Evolutionary conservation across 2,797 vertebrate genomes (phyloP), one percentile per base, ranked within the genome.

Genomic region (Enteromius trimaculatus): DNA sequence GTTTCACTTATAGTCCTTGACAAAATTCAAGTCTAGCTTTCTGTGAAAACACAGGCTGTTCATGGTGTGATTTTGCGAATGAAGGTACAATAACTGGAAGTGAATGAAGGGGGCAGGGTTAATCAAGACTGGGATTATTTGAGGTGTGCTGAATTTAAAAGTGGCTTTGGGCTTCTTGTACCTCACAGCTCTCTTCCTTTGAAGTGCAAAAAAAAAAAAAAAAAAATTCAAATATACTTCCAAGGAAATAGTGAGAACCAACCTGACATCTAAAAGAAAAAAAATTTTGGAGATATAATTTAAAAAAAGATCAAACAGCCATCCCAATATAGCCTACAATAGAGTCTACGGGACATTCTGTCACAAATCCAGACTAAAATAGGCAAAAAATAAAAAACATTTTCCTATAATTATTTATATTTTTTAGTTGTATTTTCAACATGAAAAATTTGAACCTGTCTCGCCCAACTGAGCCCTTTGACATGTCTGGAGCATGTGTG

Each of bases 1-100:
- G 78, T 79, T 87, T 85, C 47, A 81, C 47, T 87, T 87, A 88
- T 79, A 70, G 80, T 79, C 77, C 74, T 85, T 83, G 77, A 82
- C 39, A 83, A 76, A 58, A 81, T 77, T 80, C 29, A 51, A 66
- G 78, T 83, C 69, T 84, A 81, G 42, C 68, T 64, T 77, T 55
- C 31, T 82, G 64, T 53, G 7, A 75, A 86, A 76, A 82, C 66
- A 81, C 75, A 78, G 62, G 34, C 81, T 23, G 31, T 34, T 86
- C 60, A 77, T 72, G 75, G 80, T 47, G 42, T 77, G 80, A 86
- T 77, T 76, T 60, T 62, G 44, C 10, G 23, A 65, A 79, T 65
- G 83, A 77, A 69, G 26, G 47, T 34, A 72, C 77, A 82, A 75
- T 81, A 82, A 84, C 39, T 26, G 14, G 23, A 34, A 83, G 72